phyloP scores from a whole-genome alignment of 2,113 vertebrate genomes.

The Callorhinus ursinus region DNA sequence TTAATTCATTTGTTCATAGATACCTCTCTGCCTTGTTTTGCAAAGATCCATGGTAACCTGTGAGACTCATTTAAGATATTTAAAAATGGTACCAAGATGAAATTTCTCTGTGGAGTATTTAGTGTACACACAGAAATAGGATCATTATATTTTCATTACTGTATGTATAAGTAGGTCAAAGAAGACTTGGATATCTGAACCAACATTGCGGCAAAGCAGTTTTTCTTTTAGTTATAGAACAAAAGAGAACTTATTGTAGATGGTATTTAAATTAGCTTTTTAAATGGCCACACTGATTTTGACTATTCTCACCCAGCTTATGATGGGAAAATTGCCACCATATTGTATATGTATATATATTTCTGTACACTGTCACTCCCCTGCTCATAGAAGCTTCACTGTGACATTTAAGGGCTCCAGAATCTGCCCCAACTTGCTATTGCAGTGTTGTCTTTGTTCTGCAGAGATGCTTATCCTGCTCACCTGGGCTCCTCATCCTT shows the following conservation, averaged over 20 bases:
- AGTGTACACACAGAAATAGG: not conserved
- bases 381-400: not conserved
- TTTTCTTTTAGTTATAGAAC: not conserved
- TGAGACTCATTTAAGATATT: not conserved
- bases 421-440: not conserved
- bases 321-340: not conserved
- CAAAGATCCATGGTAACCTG: not conserved
- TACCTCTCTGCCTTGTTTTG: not conserved
- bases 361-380: not conserved
- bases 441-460: not conserved
- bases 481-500: not conserved
- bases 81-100: not conserved
- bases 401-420: not conserved
- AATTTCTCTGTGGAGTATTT: not conserved
- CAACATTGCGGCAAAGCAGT: not conserved
- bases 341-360: not conserved
- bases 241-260: not conserved
- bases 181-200: not conserved
- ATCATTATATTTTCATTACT: slow-evolving; percentile 19
- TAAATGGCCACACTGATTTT: not conserved
- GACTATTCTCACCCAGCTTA: not conserved
- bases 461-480: not conserved
- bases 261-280: not conserved
- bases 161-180: slow-evolving; percentile 1
- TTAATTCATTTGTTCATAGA: not conserved